These are phyloP conservation scores for Himalopsyche japonica DNA, from an alignment of 2,888 invertebrate species.

Conservation along the genomic window DNA sequence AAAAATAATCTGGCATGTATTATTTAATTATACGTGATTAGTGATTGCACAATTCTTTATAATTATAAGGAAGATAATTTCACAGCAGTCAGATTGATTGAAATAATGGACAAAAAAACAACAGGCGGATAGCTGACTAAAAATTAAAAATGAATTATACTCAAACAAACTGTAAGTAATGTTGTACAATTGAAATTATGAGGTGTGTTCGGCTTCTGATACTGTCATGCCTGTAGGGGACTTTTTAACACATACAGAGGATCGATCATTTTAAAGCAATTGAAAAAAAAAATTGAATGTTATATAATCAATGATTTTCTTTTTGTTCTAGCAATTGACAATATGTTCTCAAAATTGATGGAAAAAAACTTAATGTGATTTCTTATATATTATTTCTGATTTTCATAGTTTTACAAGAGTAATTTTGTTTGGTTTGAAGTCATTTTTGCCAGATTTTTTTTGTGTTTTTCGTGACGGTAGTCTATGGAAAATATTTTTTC, in stretches of 20 bases:
- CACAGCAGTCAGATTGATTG: background rate
- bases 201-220: background rate
- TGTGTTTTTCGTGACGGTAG: too few relatives aligned
- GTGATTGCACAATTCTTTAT: background rate
- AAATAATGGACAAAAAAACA: background rate
- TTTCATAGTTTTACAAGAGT: too few relatives aligned
- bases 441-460: too few relatives aligned
- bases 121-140: background rate
- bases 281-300: too few relatives aligned
- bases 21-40: background rate
- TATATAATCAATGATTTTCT: too few relatives aligned
- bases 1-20: background rate
- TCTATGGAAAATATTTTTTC: too few relatives aligned
- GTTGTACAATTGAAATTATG: background rate
- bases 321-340: too few relatives aligned
- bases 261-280: background rate
- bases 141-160: background rate
- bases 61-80: background rate
- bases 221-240: background rate
- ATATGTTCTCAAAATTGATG: too few relatives aligned
- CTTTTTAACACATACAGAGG: background rate
- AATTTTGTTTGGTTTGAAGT: too few relatives aligned
- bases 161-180: background rate
- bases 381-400: too few relatives aligned
- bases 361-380: too few relatives aligned